These are phyloP conservation scores for Achatina immaculata DNA, from an alignment of 1,140 invertebrate species.

Conservation along the genomic window DNA sequence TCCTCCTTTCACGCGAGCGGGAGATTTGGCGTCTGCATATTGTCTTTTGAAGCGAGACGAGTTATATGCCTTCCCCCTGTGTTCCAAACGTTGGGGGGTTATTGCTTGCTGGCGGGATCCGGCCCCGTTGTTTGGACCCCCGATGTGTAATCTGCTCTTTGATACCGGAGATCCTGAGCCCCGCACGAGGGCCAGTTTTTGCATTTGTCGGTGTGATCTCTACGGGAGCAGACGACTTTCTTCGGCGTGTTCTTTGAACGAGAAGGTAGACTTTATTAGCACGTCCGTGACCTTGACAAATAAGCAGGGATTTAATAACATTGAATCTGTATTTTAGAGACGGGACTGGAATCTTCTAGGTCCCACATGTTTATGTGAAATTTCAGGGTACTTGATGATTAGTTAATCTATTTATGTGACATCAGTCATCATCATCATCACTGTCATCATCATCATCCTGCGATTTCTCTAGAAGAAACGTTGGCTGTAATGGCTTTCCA, in stretches of 20 bases:
- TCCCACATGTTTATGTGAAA: too few species aligned
- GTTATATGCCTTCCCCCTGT: background rate
- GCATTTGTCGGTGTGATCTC: background rate
- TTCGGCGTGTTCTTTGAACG: background rate
- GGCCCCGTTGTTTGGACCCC: background rate
- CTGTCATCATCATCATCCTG: too few species aligned
- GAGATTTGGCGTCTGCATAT: background rate
- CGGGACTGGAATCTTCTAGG: too few species aligned
- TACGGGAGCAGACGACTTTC: background rate
- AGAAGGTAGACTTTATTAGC: background rate
- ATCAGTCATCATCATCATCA: too few species aligned
- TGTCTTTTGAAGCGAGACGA: background rate
- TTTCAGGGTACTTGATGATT: too few species aligned
- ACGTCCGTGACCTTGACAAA: background rate
- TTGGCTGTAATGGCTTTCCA: too few species aligned
- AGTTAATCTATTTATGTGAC: too few species aligned
- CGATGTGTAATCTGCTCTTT: conserved; percentile 9
- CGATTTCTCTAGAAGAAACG: too few species aligned
- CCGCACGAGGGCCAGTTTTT: background rate
- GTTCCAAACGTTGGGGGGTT: background rate
- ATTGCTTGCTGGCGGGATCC: background rate
- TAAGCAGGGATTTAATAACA: too few species aligned
- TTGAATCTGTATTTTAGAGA: too few species aligned
- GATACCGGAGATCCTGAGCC: conserved; percentile 6
- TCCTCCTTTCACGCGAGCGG: background rate